phyloP scores from a whole-genome alignment of 2,888 invertebrate genomes.

The Tricholauxania praeusta region DNA sequence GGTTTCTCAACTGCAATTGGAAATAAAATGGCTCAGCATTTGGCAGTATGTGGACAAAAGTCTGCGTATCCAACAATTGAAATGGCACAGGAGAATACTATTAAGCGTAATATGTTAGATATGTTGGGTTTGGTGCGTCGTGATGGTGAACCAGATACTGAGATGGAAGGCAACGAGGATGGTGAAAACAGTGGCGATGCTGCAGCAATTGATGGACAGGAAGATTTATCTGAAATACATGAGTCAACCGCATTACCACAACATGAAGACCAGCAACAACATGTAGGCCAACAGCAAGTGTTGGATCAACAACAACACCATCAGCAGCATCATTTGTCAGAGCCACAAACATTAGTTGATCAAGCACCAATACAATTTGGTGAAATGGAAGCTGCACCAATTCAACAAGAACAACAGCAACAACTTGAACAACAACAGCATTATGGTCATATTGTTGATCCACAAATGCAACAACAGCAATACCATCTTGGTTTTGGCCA shows the following conservation, averaged over 20 bases:
- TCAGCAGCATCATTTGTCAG: background rate
- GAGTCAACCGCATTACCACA: conserved; percentile 21
- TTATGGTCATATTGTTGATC: conserved; percentile 52
- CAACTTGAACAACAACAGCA: conserved; percentile 35
- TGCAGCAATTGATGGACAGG: background rate
- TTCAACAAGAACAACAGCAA: conserved; percentile 56
- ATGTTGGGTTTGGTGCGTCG: conserved; percentile 72
- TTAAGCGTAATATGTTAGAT: conserved; percentile 72
- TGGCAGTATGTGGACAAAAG: conserved; percentile 79
- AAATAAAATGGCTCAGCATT: conserved; percentile 76
- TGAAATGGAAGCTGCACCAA: conserved; percentile 62
- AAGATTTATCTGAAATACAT: conserved; percentile 19
- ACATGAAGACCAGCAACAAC: conserved; percentile 39
- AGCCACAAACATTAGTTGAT: conserved; percentile 43
- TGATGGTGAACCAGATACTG: conserved; percentile 67
- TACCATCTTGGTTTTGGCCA: conserved; percentile 50
- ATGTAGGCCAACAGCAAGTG: conserved; percentile 5
- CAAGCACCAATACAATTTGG: conserved; percentile 62
- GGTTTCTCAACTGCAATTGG: conserved; percentile 75
- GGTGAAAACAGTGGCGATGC: conserved; percentile 39
- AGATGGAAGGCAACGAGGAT: conserved; percentile 50
- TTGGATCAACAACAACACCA: conserved; percentile 28
- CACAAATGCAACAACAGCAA: conserved; percentile 48
- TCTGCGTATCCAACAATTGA: conserved; percentile 78
- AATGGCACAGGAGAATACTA: conserved; percentile 74